Evolutionary conservation across 2,888 invertebrate genomes (phyloP).

Genomic region (Acholoe squamosa): DNA sequence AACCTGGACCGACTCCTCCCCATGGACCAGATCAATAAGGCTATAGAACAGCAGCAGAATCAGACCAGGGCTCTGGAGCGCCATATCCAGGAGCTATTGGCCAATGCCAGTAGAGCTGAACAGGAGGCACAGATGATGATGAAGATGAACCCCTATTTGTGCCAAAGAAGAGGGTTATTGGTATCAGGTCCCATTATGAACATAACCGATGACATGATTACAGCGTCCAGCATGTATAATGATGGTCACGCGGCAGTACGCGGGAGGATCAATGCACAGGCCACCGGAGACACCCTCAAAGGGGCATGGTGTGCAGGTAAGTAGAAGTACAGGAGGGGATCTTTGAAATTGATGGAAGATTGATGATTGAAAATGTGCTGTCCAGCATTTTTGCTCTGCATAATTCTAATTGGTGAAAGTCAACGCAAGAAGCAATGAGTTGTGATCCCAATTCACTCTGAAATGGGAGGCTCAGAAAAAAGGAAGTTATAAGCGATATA

Average conservation of each 20-base stretch:
- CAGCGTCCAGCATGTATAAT: slow-evolving; percentile 60
- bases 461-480: no score
- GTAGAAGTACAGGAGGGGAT: neutral
- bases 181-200: slow-evolving; percentile 49
- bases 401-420: no score
- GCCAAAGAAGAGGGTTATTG: neutral
- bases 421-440: no score
- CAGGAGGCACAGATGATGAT: neutral
- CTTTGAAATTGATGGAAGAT: no score
- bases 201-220: slow-evolving; percentile 37
- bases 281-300: neutral
- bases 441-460: no score
- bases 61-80: neutral
- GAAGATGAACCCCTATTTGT: neutral
- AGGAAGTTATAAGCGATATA: no score
- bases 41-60: neutral
- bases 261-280: neutral
- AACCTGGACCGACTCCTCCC: neutral
- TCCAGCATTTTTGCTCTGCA: no score
- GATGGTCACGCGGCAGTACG: slow-evolving; percentile 12
- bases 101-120: neutral
- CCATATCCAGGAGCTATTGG: neutral
- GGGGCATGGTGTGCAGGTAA: slow-evolving; percentile 56
- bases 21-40: neutral
- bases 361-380: no score